These are phyloP conservation scores for Enteromius trimaculatus DNA, from an alignment of 2,797 vertebrate genomes.

Conservation along the genomic window DNA sequence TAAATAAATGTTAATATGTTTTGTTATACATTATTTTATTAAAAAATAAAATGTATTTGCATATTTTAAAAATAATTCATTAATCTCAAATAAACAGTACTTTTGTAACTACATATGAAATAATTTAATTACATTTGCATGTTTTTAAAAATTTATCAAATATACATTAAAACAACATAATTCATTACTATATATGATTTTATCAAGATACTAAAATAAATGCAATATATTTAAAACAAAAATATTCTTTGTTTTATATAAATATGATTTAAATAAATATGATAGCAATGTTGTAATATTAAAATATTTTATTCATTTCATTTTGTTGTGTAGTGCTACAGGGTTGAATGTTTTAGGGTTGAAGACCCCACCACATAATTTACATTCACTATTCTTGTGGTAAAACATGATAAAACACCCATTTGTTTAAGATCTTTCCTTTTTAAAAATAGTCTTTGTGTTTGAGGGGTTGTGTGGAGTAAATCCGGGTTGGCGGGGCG, in stretches of 20 bases:
- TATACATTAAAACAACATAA: neutral
- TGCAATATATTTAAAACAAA: neutral
- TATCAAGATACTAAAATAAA: neutral
- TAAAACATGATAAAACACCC: neutral
- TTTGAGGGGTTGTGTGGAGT: neutral
- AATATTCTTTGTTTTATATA: neutral
- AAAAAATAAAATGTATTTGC: no score
- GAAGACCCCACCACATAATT: neutral
- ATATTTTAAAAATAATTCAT: neutral
- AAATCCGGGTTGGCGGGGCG: constrained; percentile 14
- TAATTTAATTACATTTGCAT: no score
- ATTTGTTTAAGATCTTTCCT: constrained; percentile 15
- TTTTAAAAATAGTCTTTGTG: constrained; percentile 8
- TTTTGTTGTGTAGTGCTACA: neutral
- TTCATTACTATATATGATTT: neutral
- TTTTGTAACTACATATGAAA: no score
- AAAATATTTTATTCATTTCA: neutral
- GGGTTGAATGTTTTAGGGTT: neutral
- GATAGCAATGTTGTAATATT: neutral
- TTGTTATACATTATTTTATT: no score
- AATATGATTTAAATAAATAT: neutral
- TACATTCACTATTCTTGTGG: constrained; percentile 4
- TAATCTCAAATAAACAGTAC: no score
- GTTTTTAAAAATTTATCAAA: neutral
- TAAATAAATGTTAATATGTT: no score